A percentile compares a stretch with the other conserved stretches of the same genome.
Conservation (phyloP, 2,113 vertebrate genomes). For the Macrotis lagotis region DNA sequence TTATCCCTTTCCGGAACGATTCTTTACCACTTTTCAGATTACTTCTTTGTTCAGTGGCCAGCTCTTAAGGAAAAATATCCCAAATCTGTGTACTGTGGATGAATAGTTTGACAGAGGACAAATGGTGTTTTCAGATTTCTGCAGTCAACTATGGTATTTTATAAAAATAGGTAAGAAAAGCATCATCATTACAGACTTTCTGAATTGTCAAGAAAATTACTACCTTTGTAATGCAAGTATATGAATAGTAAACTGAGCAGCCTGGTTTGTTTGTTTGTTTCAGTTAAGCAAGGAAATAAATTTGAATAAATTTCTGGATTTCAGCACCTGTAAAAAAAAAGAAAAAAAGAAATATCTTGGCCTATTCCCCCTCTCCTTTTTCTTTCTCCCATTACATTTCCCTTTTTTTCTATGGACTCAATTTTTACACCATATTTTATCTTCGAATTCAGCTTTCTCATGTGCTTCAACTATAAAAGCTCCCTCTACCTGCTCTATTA, state of each 20-base stretch:
- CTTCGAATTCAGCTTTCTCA: too few relatives aligned
- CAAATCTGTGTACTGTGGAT: conserved; percentile 92
- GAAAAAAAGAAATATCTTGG: too few relatives aligned
- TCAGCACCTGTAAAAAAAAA: too few relatives aligned
- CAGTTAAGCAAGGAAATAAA: conserved; percentile 52
- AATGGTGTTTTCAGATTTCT: conserved; percentile 51
- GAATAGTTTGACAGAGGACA: conserved; percentile 87
- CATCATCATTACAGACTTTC: conserved; percentile 45
- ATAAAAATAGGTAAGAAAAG: neutral
- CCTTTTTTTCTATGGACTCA: too few relatives aligned
- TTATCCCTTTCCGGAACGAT: conserved; percentile 94
- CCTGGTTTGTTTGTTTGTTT: conserved; percentile 20
- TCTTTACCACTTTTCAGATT: conserved; percentile 91
- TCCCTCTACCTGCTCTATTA: too few relatives aligned
- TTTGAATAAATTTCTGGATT: too few relatives aligned
- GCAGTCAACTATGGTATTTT: neutral
- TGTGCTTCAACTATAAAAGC: too few relatives aligned
- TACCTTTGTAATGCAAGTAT: conserved; percentile 12
- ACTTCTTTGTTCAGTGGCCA: conserved; percentile 96
- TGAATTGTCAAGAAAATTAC: conserved; percentile 44
- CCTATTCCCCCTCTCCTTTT: too few relatives aligned
- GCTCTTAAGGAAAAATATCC: conserved; percentile 91
- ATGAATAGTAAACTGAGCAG: conserved; percentile 29
- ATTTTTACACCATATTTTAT: too few relatives aligned
- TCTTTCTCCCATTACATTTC: too few relatives aligned